Evolutionary conservation across 2,888 invertebrate genomes (phyloP).

Genomic region (Epinotia demarniana): DNA sequence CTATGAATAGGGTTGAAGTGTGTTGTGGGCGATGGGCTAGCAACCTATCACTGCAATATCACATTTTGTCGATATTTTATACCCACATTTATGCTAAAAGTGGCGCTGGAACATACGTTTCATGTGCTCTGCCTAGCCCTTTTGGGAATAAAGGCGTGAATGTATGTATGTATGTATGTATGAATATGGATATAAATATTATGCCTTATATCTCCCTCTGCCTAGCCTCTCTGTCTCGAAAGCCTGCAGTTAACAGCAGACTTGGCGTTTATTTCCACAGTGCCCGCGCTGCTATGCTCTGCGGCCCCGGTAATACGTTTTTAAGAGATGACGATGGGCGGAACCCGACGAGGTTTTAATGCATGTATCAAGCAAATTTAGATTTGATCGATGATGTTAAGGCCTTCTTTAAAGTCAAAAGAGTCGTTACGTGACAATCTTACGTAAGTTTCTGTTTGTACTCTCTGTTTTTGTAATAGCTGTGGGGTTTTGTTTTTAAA

Average conservation of each 20-base stretch:
- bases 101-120: too few species aligned
- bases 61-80: too few species aligned
- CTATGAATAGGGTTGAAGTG: too few species aligned
- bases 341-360: constrained; percentile 64
- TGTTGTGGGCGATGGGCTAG: too few species aligned
- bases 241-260: background rate
- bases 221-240: too few species aligned
- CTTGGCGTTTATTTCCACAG: constrained; percentile 19
- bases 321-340: constrained; percentile 56
- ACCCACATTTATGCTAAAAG: too few species aligned
- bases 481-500: constrained; percentile 27
- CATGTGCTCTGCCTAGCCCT: too few species aligned
- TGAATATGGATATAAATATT: too few species aligned
- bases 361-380: constrained; percentile 58
- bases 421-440: constrained; percentile 43
- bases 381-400: constrained; percentile 58
- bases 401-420: constrained; percentile 44
- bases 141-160: too few species aligned
- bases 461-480: constrained; percentile 34
- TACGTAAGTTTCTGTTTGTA: constrained; percentile 40
- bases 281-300: constrained; percentile 13
- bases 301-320: constrained; percentile 61
- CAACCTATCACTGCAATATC: too few species aligned
- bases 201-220: too few species aligned
- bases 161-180: too few species aligned